Conservation (phyloP, 2,888 invertebrate species). For the Ectobius pallidus region DNA sequence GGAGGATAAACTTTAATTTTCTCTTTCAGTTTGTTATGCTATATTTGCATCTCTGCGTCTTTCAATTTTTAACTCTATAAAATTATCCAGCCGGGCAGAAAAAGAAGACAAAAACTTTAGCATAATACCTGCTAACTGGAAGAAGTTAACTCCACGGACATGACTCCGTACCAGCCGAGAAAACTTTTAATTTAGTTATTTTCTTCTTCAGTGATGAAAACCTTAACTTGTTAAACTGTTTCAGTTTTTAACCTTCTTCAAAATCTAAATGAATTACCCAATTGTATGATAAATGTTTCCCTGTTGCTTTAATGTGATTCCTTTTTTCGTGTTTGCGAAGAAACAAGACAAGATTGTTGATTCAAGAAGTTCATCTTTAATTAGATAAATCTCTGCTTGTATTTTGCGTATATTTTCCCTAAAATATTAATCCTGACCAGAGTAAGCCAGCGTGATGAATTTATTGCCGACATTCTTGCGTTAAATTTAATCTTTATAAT, state of each 20-base stretch:
- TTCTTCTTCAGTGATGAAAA: not conserved
- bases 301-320: not conserved
- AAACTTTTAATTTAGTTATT: not conserved
- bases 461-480: too few relatives aligned
- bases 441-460: too few relatives aligned
- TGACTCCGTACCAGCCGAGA: not conserved
- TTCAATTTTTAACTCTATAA: not conserved
- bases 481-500: too few relatives aligned
- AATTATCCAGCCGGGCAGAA: not conserved
- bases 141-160: not conserved
- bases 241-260: not conserved
- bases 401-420: too few relatives aligned
- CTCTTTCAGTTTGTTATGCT: constrained; percentile 4
- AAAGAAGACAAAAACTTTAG: not conserved
- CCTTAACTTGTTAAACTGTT: not conserved
- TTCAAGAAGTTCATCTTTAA: too few relatives aligned
- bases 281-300: not conserved
- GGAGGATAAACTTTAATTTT: constrained; percentile 12
- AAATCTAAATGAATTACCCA: not conserved
- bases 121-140: not conserved
- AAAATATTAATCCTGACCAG: too few relatives aligned
- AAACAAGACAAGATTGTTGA: too few relatives aligned
- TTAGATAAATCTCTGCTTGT: too few relatives aligned
- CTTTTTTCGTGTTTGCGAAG: too few relatives aligned
- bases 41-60: not conserved